A percentile compares a stretch with the other conserved stretches of the same genome.
phyloP scores from a whole-genome alignment of 2,888 invertebrate species.

The Drosophila neutralis region DNA sequence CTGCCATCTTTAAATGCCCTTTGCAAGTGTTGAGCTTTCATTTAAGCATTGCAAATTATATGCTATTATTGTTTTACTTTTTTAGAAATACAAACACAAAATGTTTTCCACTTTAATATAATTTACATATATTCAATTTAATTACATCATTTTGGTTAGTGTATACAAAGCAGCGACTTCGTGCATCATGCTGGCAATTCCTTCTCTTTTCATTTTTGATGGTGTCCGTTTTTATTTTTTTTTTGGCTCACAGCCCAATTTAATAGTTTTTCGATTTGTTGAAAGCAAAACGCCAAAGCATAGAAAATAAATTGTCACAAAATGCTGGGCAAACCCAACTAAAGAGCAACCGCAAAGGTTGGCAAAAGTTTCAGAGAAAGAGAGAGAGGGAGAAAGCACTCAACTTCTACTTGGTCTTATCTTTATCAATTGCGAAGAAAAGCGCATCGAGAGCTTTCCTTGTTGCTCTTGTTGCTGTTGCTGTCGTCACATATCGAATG shows the following conservation, averaged over 20 bases:
- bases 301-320: constrained; percentile 79
- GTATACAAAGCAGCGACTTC: constrained; percentile 28
- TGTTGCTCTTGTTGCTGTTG: constrained; percentile 22
- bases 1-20: not conserved
- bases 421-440: constrained; percentile 71
- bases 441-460: constrained; percentile 41
- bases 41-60: not conserved
- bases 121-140: not conserved
- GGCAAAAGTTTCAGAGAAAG: constrained; percentile 60
- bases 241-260: constrained; percentile 77
- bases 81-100: not conserved
- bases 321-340: constrained; percentile 56
- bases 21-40: not conserved
- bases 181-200: not conserved
- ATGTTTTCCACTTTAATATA: not conserved
- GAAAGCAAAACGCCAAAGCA: constrained; percentile 77
- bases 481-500: constrained; percentile 58
- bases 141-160: constrained; percentile 17
- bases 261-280: constrained; percentile 81
- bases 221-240: constrained; percentile 13
- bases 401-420: constrained; percentile 62
- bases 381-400: constrained; percentile 32
- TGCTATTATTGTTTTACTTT: not conserved
- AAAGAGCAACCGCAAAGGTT: constrained; percentile 54
- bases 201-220: constrained; percentile 14